Conservation (phyloP, 2,113 vertebrate species). For the Dipodomys ordii region DNA sequence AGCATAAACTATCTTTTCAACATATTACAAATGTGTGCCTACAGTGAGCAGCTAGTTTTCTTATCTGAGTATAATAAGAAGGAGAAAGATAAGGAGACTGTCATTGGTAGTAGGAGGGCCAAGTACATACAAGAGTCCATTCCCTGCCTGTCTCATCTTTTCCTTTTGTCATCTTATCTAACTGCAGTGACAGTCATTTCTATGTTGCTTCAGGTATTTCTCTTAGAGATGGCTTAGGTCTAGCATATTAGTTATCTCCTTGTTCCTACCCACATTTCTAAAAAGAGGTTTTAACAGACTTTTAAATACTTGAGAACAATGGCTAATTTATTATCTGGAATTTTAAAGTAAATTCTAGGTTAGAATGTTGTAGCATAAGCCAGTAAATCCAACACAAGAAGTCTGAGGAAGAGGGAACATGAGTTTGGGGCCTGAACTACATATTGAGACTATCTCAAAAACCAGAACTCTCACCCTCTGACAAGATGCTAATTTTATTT, state of each 20-base stretch:
- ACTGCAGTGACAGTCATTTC: constrained; percentile 9
- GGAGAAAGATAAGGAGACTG: background rate
- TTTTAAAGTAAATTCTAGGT: background rate
- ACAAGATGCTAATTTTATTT: constrained; percentile 32
- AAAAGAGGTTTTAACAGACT: background rate
- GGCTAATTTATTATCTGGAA: background rate
- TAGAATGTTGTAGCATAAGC: background rate
- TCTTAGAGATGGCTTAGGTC: background rate
- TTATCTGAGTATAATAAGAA: background rate
- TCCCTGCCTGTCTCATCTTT: background rate
- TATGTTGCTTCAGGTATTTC: constrained; percentile 29
- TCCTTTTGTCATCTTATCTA: background rate
- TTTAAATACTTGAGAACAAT: constrained; percentile 12
- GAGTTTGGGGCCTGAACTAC: background rate
- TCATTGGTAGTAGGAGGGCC: background rate
- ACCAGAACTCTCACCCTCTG: background rate
- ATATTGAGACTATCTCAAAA: background rate
- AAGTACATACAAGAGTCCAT: background rate
- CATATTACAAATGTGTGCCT: background rate
- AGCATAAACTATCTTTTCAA: background rate
- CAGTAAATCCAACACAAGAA: background rate
- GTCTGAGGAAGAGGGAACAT: background rate
- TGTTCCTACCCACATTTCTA: constrained; percentile 13
- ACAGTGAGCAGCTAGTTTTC: background rate
- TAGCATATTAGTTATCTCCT: background rate